Evolutionary conservation across 2,113 vertebrate species (phyloP).

Genomic region (Canis aureus): DNA sequence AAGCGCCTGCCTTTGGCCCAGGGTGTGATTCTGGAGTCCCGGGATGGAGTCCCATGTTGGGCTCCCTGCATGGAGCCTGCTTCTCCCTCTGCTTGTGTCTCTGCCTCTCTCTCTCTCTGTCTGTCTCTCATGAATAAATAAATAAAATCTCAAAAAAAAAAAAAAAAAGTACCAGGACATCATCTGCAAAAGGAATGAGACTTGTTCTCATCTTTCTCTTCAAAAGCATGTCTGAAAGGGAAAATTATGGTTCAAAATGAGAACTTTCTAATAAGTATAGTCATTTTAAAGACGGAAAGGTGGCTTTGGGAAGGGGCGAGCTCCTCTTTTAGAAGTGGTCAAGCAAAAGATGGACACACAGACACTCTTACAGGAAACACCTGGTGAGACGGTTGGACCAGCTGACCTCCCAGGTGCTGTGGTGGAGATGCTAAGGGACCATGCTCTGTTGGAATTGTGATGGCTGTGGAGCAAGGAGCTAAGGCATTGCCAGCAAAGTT

Average conservation of each 20-base stretch:
- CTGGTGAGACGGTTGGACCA: not conserved
- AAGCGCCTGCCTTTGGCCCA: too few species aligned
- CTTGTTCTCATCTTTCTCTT: not conserved
- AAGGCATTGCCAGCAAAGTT: not conserved
- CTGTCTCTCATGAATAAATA: too few species aligned
- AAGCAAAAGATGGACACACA: not conserved
- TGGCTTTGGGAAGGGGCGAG: not conserved
- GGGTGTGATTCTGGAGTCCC: too few species aligned
- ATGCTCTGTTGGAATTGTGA: not conserved
- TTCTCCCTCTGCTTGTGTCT: too few species aligned
- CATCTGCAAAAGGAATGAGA: not conserved
- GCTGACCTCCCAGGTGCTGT: not conserved
- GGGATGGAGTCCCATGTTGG: too few species aligned
- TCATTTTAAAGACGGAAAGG: not conserved
- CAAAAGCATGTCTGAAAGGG: not conserved
- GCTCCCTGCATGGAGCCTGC: too few species aligned
- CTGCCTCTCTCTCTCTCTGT: too few species aligned
- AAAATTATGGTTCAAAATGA: not conserved
- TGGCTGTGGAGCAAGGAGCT: not conserved
- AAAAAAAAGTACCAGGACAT: too few species aligned
- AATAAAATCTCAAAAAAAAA: too few species aligned
- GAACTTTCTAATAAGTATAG: not conserved
- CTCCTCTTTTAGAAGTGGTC: not conserved
- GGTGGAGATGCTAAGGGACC: not conserved
- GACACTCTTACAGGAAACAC: not conserved